A percentile compares a stretch with the other conserved stretches of the same genome.
Conservation (phyloP, 2,113 vertebrate genomes). For the Dolichotis patagonum region DNA sequence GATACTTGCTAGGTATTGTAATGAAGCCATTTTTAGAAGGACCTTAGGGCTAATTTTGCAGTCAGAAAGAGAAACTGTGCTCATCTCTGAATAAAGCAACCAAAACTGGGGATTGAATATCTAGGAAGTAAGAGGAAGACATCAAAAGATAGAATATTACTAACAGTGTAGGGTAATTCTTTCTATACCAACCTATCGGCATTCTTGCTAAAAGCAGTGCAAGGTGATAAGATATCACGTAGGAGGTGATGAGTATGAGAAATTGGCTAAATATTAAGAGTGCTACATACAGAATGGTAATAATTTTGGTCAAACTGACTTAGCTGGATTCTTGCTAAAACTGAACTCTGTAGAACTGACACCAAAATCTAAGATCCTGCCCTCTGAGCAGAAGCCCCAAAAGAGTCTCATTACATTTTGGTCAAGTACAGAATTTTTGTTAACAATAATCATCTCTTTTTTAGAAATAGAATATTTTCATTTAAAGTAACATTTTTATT, state of each 20-base stretch:
- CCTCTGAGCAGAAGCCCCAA: neutral
- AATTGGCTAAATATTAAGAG: neutral
- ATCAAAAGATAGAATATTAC: neutral
- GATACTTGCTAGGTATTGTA: neutral
- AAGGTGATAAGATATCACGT: neutral
- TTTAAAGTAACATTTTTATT: neutral
- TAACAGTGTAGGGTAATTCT: neutral
- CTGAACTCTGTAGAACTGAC: neutral
- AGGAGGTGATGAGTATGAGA: neutral
- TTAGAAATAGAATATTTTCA: constrained; percentile 14
- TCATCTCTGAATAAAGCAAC: neutral
- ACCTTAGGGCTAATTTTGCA: neutral
- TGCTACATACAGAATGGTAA: too few species aligned
- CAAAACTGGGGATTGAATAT: neutral
- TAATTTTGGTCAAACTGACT: neutral
- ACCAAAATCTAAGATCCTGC: neutral
- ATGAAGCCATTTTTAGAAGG: neutral
- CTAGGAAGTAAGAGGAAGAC: neutral
- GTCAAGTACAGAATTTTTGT: neutral
- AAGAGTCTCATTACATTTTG: neutral
- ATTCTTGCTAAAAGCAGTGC: neutral
- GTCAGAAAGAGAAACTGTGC: neutral
- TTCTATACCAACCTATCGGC: neutral
- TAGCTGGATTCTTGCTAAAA: neutral
- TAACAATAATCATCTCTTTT: neutral